Base-by-base conservation (phyloP, 2,113 vertebrate genomes). In the Edolisoma coerulescens region DNA sequence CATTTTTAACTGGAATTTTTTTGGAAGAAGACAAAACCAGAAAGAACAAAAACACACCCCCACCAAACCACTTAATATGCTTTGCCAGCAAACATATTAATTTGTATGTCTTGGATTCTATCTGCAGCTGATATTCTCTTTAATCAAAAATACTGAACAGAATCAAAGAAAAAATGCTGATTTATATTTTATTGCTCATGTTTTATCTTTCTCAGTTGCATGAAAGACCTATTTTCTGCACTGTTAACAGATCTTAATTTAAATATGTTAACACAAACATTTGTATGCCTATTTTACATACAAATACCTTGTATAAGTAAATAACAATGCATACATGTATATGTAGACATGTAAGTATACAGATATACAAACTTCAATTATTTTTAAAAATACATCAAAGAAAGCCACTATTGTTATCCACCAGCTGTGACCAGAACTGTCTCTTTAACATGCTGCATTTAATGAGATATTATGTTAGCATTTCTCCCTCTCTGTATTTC, bases 91-190 rank as follows among this genome's bases (percentile, higher is more conserved):
- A 97, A 94, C 76, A 80, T 68, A 88, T 67, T 96, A 82, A 96
- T 96, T 95, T 95, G 18, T 80, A 92, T 92, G 88, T 83, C 84
- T 94, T 81, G 79, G 79, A 69, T 94, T 96, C 94, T 95, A 63
- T 95, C 89, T 89, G 87, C 91, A 95, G 95, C 77, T 95, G 96
- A 97, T 95, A 95, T 81, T 96, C 95, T 84, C 90, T 97, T 97
- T 97, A 95, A 97, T 97, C 89, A 97, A 96, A 96, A 96, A 84
- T 82, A 92, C 77, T 74, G 81, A 93, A 86, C 56, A 88, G 76
- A 97, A 95, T 96, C 91, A 97, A 97, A 96, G 93, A 89, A 94
- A 92, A 96, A 89, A 83, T 79, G 70, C 86, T 95, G 92, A 96
- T 96, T 95, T 96, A 96, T 94, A 87, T 95, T 94, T 95, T 92